phyloP scores from a whole-genome alignment of 2,888 invertebrate genomes.

The Athalia cordata region DNA sequence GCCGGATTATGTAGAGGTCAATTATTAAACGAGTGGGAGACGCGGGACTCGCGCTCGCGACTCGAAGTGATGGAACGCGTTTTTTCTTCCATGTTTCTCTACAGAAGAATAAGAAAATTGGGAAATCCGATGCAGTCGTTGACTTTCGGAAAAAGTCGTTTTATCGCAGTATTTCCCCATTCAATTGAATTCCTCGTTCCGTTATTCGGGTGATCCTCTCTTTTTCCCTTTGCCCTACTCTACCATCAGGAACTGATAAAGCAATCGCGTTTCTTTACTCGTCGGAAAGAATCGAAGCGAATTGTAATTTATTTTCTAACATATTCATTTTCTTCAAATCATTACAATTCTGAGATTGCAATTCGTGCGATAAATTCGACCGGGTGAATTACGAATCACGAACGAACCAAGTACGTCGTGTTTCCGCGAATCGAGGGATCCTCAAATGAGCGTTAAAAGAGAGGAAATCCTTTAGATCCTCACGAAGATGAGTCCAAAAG shows the following conservation, averaged over 20 bases:
- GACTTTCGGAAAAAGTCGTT: neutral
- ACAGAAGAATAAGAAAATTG: neutral
- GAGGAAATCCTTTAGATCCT: no score
- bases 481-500: no score
- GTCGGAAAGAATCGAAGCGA: no score
- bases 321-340: neutral
- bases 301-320: neutral
- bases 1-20: no score
- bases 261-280: slow-evolving; percentile 9
- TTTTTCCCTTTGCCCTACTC: no score
- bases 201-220: no score
- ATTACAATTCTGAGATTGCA: neutral
- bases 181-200: no score
- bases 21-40: no score
- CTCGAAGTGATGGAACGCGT: neutral
- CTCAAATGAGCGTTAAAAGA: no score
- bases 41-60: neutral
- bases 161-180: no score
- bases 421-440: no score
- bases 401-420: no score
- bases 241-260: neutral
- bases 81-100: neutral
- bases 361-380: neutral
- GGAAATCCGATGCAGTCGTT: neutral
- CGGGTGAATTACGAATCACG: neutral